Base-by-base conservation (phyloP, 2,113 vertebrate species). In the Notarius quadriscutis region DNA sequence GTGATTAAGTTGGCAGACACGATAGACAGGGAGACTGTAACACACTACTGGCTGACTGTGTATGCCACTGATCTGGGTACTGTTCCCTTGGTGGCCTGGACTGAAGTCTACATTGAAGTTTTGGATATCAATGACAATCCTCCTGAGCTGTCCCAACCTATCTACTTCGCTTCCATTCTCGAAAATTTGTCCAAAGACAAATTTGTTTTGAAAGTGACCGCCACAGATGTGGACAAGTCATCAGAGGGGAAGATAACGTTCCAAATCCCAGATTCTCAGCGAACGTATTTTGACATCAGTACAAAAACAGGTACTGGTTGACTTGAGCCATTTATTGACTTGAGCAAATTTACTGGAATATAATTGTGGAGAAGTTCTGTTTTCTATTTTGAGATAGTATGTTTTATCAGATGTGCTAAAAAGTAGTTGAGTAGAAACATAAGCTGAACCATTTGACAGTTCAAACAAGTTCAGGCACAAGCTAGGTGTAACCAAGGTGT, bases 21-120 rank as follows among this genome's bases (percentile, higher is more conserved):
- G 0, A 91, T 99, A 3, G 97, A 99, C 91, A 93, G 97, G 14
- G 98, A 99, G 93, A 92, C 84, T 2, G 83, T 17, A 0, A 91
- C 96, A 75, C 95, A 96, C 94, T 98, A 98, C 90, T 99, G 98
- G 98, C 92, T 99, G 74, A 97, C 97, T 0, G 96, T 99, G 25
- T 93, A 96, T 30, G 98, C 95, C 65, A 96, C 95, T 50, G 98
- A 99, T 87, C 91, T 94, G 89, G 98, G 98, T 1, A 96, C 96
- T 0, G 71, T 96, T 72, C 96, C 98, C 51, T 92, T 97, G 69
- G 91, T 94, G 50, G 95, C 97, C 55, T 95, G 96, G 91, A 96
- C 96, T n/a, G 97, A 99, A 89, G 95, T 99, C 91, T 99, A 95
- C 92, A 93, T 99, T 82, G 97, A 98, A 89, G 96, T 99, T 83